Evolutionary conservation across 2,797 vertebrate genomes (phyloP).

Genomic region (Rhinoraja longicauda): DNA sequence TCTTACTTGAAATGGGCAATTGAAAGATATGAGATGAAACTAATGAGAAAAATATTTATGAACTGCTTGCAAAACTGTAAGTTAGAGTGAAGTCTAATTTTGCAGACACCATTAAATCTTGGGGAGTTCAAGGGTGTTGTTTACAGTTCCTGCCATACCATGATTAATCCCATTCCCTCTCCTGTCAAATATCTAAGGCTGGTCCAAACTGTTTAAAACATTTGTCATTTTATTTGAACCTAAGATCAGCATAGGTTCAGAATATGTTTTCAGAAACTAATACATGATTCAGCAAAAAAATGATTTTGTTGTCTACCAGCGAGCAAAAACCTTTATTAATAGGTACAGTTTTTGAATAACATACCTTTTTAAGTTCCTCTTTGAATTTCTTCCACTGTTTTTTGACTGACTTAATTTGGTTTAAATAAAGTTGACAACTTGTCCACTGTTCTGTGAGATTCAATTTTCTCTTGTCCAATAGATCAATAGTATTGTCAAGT

Average conservation of each 20-base stretch:
- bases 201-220: not conserved
- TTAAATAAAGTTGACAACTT: constrained; percentile 56
- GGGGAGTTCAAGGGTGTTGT: not conserved
- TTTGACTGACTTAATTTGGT: constrained; percentile 56
- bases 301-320: not conserved
- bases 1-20: not conserved
- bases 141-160: not conserved
- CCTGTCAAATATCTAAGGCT: not conserved
- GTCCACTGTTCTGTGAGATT: constrained; percentile 61
- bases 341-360: constrained; percentile 3
- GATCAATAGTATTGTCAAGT: constrained; percentile 56
- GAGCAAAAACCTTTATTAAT: not conserved
- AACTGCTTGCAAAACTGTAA: not conserved
- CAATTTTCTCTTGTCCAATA: constrained; percentile 58
- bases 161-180: not conserved
- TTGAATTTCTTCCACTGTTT: constrained; percentile 65
- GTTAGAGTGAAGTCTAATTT: not conserved
- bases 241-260: not conserved
- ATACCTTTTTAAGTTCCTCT: constrained; percentile 69
- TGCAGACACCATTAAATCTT: not conserved
- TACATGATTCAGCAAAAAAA: not conserved
- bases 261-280: not conserved
- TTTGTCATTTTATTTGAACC: not conserved
- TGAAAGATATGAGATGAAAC: not conserved
- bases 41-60: not conserved